Evolutionary conservation across 2,113 vertebrate species (phyloP), one percentile per base, ranked within the genome.

Genomic region (Corythaixoides concolor): DNA sequence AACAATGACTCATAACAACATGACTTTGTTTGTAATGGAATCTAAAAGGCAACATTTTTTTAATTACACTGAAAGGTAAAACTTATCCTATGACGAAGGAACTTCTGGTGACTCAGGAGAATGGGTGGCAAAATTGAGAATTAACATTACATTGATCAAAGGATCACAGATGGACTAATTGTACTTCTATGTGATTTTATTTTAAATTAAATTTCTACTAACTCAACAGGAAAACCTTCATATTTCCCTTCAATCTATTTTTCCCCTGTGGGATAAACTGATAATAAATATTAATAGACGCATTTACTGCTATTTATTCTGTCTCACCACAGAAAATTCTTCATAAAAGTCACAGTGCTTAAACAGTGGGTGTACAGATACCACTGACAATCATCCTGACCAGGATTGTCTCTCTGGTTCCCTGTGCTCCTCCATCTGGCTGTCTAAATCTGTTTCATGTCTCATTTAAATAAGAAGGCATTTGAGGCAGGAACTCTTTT

Each of bases 391-490:
- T 59, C 30, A 55, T 43, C 33, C 33, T 32, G 68, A 81, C 37
- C 52, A 89, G 17, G 47, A 64, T 8, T 87, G 35, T 75, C 27
- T 64, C 26, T 56, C 28, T 82, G 39, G 37, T 95, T 86, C 59
- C 63, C 27, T 28, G 30, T 62, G 50, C 62, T 88, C 22, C 23
- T 96, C 79, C 86, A 85, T 90, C 79, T 90, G 76, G 20, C 21
- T 90, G 33, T 78, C 56, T 75, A 95, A 90, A 92, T 64, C 43
- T 84, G 56, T 74, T 90, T 86, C 56, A 56, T 56, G 59, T 90
- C 63, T 77, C 52, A 59, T 80, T 90, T 74, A 80, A 91, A 88
- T 37, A 72, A 62, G 20, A 33, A 88, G 5, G 13, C 16, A 33
- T 85, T 13, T 41, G 41, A 69, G 49, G 45, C 27, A 91, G 33